These are phyloP conservation scores for Eretmochelys imbricata DNA, from an alignment of 2,113 vertebrate genomes.

Conservation along the genomic window DNA sequence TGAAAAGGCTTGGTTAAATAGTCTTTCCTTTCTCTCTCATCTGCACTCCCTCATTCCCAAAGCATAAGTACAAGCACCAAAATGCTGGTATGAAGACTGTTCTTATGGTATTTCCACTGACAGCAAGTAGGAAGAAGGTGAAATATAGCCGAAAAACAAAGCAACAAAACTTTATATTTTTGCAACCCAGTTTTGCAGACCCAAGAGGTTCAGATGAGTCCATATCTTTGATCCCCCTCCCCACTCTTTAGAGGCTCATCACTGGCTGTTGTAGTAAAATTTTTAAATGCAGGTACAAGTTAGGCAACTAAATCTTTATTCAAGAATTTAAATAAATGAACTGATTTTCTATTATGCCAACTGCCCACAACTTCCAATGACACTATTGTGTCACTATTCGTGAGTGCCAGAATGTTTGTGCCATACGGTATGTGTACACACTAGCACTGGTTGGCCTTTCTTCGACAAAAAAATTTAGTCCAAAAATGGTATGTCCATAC, in stretches of 20 bases:
- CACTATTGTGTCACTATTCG: too few species aligned
- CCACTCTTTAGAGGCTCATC: not conserved
- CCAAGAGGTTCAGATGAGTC: not conserved
- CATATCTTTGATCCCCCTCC: not conserved
- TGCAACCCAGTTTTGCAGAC: not conserved
- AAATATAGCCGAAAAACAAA: not conserved
- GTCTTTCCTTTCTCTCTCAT: not conserved
- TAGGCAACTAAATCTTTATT: not conserved
- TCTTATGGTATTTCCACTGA: not conserved
- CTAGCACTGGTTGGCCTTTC: too few species aligned
- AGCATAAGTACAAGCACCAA: not conserved
- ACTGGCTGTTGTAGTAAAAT: not conserved
- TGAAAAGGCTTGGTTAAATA: not conserved
- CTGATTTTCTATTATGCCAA: not conserved
- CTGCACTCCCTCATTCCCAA: not conserved
- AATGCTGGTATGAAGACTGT: not conserved
- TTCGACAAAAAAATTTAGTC: too few species aligned
- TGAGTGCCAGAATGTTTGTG: not conserved
- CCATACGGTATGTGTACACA: too few species aligned
- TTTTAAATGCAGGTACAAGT: not conserved
- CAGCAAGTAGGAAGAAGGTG: not conserved
- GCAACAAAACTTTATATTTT: not conserved
- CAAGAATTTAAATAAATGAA: not conserved
- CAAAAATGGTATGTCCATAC: too few species aligned
- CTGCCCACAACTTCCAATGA: not conserved